Base-by-base conservation (phyloP, 2,113 vertebrate species). In the Ammospiza nelsoni region DNA sequence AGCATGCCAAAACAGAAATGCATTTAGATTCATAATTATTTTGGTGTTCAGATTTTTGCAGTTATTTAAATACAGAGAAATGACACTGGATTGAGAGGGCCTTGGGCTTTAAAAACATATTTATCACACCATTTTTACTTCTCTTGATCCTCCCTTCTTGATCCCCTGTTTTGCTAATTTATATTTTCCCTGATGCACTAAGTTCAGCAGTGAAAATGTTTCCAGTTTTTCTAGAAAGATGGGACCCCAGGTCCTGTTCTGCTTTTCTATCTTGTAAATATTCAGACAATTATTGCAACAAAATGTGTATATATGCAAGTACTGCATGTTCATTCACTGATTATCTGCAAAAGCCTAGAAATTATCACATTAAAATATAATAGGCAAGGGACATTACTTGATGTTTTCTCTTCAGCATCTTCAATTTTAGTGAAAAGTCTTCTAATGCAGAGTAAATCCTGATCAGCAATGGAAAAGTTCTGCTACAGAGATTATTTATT, bases 351-450 rank as follows among this genome's bases (percentile, higher is more conserved):
- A 89, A 89, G 52, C 78, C 29, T 43, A 67, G 33, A 90, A 66
- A 68, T 10, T 33, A n/a, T 24, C 9, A 28, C 3, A 8, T 69
- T 46, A 78, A 87, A 71, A 68, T 61, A 49, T 5, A 37, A 25
- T 35, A 62, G 6, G 67, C 11, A 46, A 89, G 29, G 18, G n/a
- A 41, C 17, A 25, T 62, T 37, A 52, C 31, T 87, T 63, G 18
- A 27, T 67, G 39, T 58, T 46, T 91, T 72, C 27, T 73, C 33
- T 91, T 92, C 20, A 43, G 17, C 14, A 75, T 74, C 62, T 87
- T 35, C 52, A 59, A 23, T 95, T 96, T 94, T 61, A 89, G 48
- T 73, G 35, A 80, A 39, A 31, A 57, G 17, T 65, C 20, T 86
- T 87, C 46, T 61, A 78, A 85, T 54, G 16, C n/a, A 11, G 52